Conservation (phyloP, 2,113 vertebrate species). For the Paramisgurnus dabryanus region DNA sequence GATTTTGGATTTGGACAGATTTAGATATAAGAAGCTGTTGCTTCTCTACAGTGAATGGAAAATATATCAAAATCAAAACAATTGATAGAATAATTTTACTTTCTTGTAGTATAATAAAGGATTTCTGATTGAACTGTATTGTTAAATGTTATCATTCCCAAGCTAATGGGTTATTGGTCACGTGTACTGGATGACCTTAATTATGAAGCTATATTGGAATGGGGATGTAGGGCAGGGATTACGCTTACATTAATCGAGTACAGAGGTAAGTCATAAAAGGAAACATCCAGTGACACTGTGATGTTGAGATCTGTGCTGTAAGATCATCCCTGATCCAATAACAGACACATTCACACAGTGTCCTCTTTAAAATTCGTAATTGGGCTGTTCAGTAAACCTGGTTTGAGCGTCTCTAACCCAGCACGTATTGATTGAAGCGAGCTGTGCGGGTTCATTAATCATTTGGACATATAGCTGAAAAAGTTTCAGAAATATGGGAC, state of each 20-base stretch:
- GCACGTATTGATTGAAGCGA: slow-evolving; percentile 36
- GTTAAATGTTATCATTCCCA: slow-evolving; percentile 41
- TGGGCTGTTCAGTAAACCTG: neutral
- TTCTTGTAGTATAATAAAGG: slow-evolving; percentile 16
- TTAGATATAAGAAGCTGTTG: neutral
- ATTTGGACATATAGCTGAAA: slow-evolving; percentile 25
- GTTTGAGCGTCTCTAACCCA: neutral
- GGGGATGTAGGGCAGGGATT: slow-evolving; percentile 57
- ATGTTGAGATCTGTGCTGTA: neutral
- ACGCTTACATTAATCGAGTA: slow-evolving; percentile 41
- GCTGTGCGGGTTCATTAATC: slow-evolving; percentile 38
- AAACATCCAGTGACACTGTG: slow-evolving; percentile 9
- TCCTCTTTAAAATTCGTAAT: slow-evolving; percentile 6
- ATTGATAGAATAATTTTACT: neutral
- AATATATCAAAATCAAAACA: neutral
- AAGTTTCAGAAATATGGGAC: slow-evolving; percentile 46
- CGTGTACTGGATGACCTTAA: slow-evolving; percentile 51
- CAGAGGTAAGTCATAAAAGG: slow-evolving; percentile 22
- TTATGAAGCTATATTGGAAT: slow-evolving; percentile 60
- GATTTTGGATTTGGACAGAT: neutral
- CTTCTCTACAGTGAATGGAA: neutral
- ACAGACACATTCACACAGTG: neutral
- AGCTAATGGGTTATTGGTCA: slow-evolving; percentile 51
- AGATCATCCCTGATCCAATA: slow-evolving; percentile 2
- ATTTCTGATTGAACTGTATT: slow-evolving; percentile 12